phyloP scores from a whole-genome alignment of 2,113 vertebrate genomes.

The Cyprinodon tularosa region DNA sequence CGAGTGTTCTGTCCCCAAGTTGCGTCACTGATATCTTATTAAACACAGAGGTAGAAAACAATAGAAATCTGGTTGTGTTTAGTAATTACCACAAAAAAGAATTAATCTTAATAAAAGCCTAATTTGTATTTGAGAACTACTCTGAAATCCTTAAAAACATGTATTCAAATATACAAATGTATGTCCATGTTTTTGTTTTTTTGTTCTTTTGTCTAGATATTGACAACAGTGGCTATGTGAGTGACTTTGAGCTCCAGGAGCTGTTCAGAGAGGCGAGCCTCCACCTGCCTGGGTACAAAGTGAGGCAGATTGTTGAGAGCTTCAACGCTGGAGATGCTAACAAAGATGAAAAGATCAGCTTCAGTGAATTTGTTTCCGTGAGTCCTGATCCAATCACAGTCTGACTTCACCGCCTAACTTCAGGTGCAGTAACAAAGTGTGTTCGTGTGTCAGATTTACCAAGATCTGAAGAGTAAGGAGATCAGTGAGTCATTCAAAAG shows the following conservation, averaged over 20 bases:
- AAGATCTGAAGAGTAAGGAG: slow-evolving; percentile 94
- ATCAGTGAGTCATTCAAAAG: slow-evolving; percentile 92
- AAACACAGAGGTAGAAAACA: too few species aligned
- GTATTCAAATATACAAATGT: neutral
- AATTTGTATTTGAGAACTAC: neutral
- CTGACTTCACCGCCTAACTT: fast-evolving
- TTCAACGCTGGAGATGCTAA: slow-evolving; percentile 89
- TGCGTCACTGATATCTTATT: too few species aligned
- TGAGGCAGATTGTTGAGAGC: slow-evolving; percentile 92
- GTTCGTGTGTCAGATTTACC: slow-evolving; percentile 83
- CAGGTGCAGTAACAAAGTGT: neutral
- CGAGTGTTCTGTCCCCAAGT: too few species aligned
- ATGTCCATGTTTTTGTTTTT: slow-evolving; percentile 1
- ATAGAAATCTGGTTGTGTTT: neutral
- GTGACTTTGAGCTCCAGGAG: slow-evolving; percentile 96
- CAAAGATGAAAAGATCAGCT: slow-evolving; percentile 95
- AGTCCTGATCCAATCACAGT: slow-evolving; percentile 44
- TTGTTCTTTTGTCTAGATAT: slow-evolving; percentile 81
- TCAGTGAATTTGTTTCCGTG: slow-evolving; percentile 96
- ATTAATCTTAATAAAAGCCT: neutral
- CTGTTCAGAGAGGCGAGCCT: slow-evolving; percentile 95
- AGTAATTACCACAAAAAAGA: neutral
- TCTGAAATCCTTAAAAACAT: neutral
- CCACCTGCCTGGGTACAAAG: slow-evolving; percentile 91
- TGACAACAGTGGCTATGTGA: slow-evolving; percentile 95